Conservation (phyloP, 1,140 invertebrate species). For the Phymorhynchus buccinoides region DNA sequence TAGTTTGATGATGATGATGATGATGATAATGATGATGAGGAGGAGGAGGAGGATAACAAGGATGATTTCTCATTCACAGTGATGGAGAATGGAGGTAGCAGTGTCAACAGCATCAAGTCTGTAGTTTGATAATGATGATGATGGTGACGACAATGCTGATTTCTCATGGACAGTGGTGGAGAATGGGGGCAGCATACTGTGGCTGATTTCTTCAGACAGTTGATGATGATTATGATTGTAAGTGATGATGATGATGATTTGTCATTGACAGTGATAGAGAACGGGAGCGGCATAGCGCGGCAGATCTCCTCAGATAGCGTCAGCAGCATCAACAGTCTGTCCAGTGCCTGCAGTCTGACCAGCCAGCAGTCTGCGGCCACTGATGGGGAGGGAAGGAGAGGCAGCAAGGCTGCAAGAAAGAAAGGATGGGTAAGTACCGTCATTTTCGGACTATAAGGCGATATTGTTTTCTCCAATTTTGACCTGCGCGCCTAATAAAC, state of each 20-base stretch:
- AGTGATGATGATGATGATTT: background rate
- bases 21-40: too few relatives aligned
- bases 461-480: background rate
- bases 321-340: slow-evolving; percentile 85
- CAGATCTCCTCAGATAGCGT: slow-evolving; percentile 93
- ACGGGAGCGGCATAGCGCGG: slow-evolving; percentile 77
- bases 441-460: too few relatives aligned
- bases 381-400: slow-evolving; percentile 67
- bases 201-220: slow-evolving; percentile 76
- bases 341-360: slow-evolving; percentile 80
- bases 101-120: background rate
- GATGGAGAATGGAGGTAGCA: background rate
- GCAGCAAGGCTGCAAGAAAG: slow-evolving; percentile 87
- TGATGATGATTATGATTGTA: background rate
- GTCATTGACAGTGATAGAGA: slow-evolving; percentile 13
- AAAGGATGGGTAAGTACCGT: slow-evolving; percentile 88
- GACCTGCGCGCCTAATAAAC: too few relatives aligned
- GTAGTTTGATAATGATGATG: too few relatives aligned
- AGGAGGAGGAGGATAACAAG: too few relatives aligned
- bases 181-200: slow-evolving; percentile 75
- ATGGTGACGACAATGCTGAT: too few relatives aligned
- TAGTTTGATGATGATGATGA: too few relatives aligned
- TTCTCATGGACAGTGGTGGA: background rate
- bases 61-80: background rate
- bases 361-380: slow-evolving; percentile 73